phyloP scores from a whole-genome alignment of 2,888 invertebrate species.

The Deilephila porcellus region DNA sequence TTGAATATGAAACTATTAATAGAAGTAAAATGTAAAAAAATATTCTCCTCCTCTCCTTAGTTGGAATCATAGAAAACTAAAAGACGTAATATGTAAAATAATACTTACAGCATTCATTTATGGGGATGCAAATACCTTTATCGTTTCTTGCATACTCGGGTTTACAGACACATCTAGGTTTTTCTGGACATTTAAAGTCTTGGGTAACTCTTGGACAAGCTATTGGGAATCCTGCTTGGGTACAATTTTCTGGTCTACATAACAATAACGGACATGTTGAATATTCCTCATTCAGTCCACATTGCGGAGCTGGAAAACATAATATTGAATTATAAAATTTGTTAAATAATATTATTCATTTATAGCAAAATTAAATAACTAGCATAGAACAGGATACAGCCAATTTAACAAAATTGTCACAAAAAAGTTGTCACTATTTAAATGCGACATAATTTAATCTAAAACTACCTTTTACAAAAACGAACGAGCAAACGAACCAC shows the following conservation, averaged over 20 bases:
- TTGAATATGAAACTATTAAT: too few relatives aligned
- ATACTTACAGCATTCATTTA: slow-evolving; percentile 51
- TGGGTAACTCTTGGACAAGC: slow-evolving; percentile 26
- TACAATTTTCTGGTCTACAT: slow-evolving; percentile 42
- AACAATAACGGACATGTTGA: slow-evolving; percentile 40
- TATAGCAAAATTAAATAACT: too few relatives aligned
- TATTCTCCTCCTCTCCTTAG: too few relatives aligned
- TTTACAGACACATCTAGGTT: slow-evolving; percentile 38
- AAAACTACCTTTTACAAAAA: too few relatives aligned
- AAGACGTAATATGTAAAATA: background rate
- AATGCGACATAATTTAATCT: too few relatives aligned
- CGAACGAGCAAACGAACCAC: too few relatives aligned
- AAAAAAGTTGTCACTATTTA: too few relatives aligned
- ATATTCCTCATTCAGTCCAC: slow-evolving; percentile 43
- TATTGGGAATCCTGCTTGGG: slow-evolving; percentile 39
- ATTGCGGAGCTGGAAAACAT: slow-evolving; percentile 37
- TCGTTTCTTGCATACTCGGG: slow-evolving; percentile 44
- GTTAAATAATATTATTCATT: background rate
- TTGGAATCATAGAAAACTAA: too few relatives aligned
- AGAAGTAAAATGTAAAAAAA: too few relatives aligned
- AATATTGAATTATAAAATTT: background rate
- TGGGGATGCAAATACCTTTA: slow-evolving; percentile 46
- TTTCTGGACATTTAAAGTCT: slow-evolving; percentile 29
- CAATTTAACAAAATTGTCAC: too few relatives aligned
- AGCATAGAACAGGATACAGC: too few relatives aligned